phyloP scores from a whole-genome alignment of 2,888 invertebrate genomes.

The Epirrhoe tristata region DNA sequence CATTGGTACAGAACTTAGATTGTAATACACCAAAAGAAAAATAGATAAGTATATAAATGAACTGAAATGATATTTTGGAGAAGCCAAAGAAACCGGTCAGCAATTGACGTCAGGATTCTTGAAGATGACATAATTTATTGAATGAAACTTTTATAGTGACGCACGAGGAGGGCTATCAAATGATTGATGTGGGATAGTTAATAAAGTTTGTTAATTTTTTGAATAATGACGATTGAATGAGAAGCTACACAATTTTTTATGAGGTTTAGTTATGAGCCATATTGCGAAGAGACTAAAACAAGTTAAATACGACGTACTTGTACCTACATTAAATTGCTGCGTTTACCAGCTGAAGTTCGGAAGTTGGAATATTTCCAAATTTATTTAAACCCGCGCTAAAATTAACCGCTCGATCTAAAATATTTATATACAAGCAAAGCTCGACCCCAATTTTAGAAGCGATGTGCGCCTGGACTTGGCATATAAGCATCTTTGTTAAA shows the following conservation, averaged over 20 bases:
- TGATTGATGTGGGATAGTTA: slow-evolving; percentile 3
- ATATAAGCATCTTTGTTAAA: too few relatives aligned
- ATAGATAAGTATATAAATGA: neutral
- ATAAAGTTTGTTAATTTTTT: neutral
- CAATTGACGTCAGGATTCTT: slow-evolving; percentile 36
- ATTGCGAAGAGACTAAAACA: neutral
- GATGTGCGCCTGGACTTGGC: too few relatives aligned
- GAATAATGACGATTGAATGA: neutral
- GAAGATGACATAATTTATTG: slow-evolving; percentile 20
- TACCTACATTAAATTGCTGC: slow-evolving; percentile 20
- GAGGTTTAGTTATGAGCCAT: neutral
- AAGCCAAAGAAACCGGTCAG: slow-evolving; percentile 35
- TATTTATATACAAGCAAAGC: slow-evolving; percentile 12
- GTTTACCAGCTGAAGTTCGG: neutral
- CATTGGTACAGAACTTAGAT: neutral
- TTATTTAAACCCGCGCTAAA: slow-evolving; percentile 39
- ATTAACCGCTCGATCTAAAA: slow-evolving; percentile 39
- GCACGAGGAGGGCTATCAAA: slow-evolving; percentile 5
- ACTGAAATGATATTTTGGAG: slow-evolving; percentile 21
- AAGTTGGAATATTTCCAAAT: slow-evolving; percentile 46
- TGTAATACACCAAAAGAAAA: neutral
- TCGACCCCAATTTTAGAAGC: slow-evolving; percentile 13
- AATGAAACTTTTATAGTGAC: slow-evolving; percentile 13
- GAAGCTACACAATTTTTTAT: neutral
- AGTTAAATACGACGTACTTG: slow-evolving; percentile 1